Evolutionary conservation across 2,888 invertebrate species (phyloP).

Genomic region (Cordilura impudica): DNA sequence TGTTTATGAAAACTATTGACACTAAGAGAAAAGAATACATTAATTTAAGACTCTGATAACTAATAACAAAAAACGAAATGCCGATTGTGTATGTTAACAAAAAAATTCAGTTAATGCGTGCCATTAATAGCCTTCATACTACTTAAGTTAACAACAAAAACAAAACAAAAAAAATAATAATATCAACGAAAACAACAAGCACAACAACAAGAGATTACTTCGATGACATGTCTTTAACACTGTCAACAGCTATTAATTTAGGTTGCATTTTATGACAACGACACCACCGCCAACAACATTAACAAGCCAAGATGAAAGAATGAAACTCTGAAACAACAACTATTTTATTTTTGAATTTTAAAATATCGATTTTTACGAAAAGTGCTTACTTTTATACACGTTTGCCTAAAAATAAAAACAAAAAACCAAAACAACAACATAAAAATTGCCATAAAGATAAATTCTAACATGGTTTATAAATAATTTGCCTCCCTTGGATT

Average conservation of each 20-base stretch:
- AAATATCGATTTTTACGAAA: not conserved
- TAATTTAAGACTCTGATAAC: not conserved
- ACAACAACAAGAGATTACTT: constrained; percentile 14
- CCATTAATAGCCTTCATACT: constrained; percentile 36
- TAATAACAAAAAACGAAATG: not conserved
- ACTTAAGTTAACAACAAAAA: constrained; percentile 2
- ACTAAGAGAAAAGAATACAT: too few relatives aligned
- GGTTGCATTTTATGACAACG: constrained; percentile 37
- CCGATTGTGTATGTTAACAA: constrained; percentile 20
- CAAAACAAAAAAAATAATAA: constrained; percentile 16
- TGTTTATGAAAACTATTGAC: too few relatives aligned
- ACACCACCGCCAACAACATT: not conserved
- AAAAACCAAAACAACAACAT: constrained; percentile 4
- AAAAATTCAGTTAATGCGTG: constrained; percentile 32
- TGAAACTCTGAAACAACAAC: constrained; percentile 1
- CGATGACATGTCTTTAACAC: constrained; percentile 27
- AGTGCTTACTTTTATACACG: not conserved
- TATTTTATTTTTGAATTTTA: not conserved
- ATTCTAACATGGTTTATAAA: constrained; percentile 60
- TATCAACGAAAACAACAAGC: not conserved
- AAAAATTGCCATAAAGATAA: constrained; percentile 59
- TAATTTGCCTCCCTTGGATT: not conserved
- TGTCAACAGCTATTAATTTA: constrained; percentile 50
- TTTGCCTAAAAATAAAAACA: not conserved
- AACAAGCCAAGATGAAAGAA: not conserved